Conservation (phyloP, 2,113 vertebrate species). For the Oenanthe oenanthe region DNA sequence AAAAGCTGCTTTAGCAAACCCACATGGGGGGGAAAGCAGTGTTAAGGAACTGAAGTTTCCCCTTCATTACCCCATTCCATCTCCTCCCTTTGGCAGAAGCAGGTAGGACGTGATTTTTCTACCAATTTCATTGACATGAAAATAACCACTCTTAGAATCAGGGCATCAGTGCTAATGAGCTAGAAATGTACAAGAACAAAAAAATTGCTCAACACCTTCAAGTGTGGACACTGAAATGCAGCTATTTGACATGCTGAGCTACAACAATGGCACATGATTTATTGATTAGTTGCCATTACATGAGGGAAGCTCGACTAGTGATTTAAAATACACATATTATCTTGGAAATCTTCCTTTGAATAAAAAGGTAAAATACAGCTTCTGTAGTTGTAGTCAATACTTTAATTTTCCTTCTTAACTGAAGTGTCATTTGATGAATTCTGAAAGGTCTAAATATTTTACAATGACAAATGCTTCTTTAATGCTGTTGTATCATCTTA, state of each 20-base stretch:
- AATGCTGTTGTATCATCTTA: neutral
- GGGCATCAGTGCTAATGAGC: constrained; percentile 50
- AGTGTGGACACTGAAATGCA: constrained; percentile 37
- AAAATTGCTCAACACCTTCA: constrained; percentile 20
- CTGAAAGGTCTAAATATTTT: neutral
- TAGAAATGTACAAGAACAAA: constrained; percentile 46
- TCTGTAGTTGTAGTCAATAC: constrained; percentile 1
- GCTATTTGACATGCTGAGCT: constrained; percentile 45
- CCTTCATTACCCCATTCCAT: neutral
- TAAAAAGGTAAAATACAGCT: constrained; percentile 25
- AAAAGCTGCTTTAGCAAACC: constrained; percentile 21
- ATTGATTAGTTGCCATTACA: constrained; percentile 65
- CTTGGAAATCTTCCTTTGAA: constrained; percentile 42
- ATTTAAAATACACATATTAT: constrained; percentile 45
- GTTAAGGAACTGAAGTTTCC: constrained; percentile 22
- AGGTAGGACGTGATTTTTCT: constrained; percentile 45
- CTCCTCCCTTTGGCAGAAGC: constrained; percentile 30
- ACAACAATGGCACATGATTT: constrained; percentile 65
- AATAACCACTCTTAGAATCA: constrained; percentile 55
- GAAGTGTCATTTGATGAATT: constrained; percentile 7
- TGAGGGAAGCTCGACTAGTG: constrained; percentile 25
- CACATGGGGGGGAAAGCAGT: neutral
- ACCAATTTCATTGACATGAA: constrained; percentile 45
- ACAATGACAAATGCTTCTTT: neutral
- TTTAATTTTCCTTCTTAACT: constrained; percentile 24